phyloP scores from a whole-genome alignment of 2,888 invertebrate genomes.

The Lasioglossum calceatum region DNA sequence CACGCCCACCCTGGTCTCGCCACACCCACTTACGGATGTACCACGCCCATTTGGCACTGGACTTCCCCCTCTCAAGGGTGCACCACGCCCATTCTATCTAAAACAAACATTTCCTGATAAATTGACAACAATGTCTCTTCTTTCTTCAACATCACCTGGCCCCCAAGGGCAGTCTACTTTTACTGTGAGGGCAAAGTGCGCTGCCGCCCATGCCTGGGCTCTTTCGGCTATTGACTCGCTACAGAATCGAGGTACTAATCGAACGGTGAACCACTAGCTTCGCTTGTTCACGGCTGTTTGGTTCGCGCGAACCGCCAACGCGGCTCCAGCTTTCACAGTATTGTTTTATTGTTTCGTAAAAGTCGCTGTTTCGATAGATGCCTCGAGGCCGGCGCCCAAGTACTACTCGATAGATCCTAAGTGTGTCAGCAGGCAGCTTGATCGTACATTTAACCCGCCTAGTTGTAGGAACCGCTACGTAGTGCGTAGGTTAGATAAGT shows the following conservation, averaged over 20 bases:
- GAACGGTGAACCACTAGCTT: not conserved
- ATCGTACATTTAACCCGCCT: slow-evolving; percentile 58
- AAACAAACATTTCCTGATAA: not conserved
- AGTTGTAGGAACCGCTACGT: slow-evolving; percentile 56
- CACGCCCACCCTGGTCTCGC: not conserved
- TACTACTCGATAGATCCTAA: slow-evolving; percentile 39
- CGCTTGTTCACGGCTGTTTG: slow-evolving; percentile 19
- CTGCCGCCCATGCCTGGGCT: not conserved
- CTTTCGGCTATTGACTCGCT: slow-evolving; percentile 14
- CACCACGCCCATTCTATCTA: not conserved
- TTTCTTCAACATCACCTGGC: not conserved
- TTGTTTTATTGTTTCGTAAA: slow-evolving; percentile 50
- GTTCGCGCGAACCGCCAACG: slow-evolving; percentile 19
- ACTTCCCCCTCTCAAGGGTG: too few species aligned
- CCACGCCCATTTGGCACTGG: not conserved
- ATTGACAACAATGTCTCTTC: not conserved
- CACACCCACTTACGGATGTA: not conserved
- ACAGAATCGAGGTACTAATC: not conserved
- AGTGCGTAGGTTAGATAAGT: slow-evolving; percentile 47
- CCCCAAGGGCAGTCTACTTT: not conserved
- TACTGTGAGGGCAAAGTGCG: not conserved
- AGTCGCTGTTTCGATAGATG: slow-evolving; percentile 12
- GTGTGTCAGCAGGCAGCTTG: slow-evolving; percentile 49
- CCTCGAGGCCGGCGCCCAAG: slow-evolving; percentile 16
- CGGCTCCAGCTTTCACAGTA: slow-evolving; percentile 44